A percentile compares a stretch with the other conserved stretches of the same genome.
phyloP scores from a whole-genome alignment of 35 echinoderm and acorn worm genomes.

The Ophioderma brevispina region DNA sequence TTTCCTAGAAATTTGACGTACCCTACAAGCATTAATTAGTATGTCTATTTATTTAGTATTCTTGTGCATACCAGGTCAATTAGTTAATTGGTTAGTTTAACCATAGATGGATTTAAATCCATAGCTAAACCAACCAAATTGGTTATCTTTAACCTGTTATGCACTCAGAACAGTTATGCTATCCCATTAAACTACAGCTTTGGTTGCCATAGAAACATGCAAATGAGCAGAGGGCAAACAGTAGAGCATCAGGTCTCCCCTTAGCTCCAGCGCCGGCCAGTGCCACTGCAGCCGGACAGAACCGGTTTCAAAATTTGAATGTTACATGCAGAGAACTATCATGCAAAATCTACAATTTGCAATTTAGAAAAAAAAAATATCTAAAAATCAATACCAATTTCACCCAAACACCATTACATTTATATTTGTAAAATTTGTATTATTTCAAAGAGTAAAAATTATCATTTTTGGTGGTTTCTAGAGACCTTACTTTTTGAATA shows the following conservation, averaged over 20 bases:
- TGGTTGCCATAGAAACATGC: constrained; percentile 30
- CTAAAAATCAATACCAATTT: not conserved
- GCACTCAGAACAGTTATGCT: not conserved
- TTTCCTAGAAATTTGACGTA: no score
- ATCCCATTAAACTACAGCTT: constrained; percentile 7
- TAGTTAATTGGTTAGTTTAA: not conserved
- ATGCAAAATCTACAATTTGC: not conserved
- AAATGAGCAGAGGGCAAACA: constrained; percentile 23
- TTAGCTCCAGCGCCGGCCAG: constrained; percentile 57
- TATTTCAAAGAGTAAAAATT: no score
- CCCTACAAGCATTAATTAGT: no score
- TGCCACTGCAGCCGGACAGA: constrained; percentile 35
- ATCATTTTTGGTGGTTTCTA: no score
- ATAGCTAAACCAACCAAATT: no score
- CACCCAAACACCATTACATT: not conserved
- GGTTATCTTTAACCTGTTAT: no score
- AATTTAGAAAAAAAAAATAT: not conserved
- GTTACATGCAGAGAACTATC: constrained; percentile 43
- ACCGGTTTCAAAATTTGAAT: constrained; percentile 22
- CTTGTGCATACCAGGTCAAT: not conserved
- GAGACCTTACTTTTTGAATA: no score
- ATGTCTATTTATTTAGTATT: not conserved
- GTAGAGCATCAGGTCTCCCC: constrained; percentile 35
- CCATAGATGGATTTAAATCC: not conserved
- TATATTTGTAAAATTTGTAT: no score